These are phyloP conservation scores for Macrotus californicus DNA, from an alignment of 2,113 vertebrate species.

Conservation along the genomic window DNA sequence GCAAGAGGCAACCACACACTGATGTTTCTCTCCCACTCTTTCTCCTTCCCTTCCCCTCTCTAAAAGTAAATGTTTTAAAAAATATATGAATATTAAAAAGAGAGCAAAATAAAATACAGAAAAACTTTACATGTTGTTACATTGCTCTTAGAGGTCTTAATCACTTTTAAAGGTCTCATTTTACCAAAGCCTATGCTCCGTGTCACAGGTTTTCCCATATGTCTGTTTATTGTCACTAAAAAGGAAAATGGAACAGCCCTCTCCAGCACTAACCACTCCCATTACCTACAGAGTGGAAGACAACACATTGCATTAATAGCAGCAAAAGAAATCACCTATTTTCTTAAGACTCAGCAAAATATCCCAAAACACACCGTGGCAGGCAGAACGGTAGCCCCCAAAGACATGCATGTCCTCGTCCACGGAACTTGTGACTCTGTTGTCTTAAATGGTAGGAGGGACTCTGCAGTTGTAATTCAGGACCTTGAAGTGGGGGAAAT, in stretches of 20 bases:
- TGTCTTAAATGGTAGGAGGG: background rate
- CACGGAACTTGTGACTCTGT: background rate
- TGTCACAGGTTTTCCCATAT: background rate
- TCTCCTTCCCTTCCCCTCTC: too few relatives aligned
- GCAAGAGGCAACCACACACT: too few relatives aligned
- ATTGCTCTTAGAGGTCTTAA: background rate
- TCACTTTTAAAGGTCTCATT: background rate
- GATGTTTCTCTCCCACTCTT: too few relatives aligned
- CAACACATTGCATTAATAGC: background rate
- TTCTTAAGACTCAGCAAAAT: constrained; percentile 10
- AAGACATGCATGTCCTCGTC: background rate
- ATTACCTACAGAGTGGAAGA: background rate
- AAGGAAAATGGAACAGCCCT: background rate
- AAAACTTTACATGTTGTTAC: background rate
- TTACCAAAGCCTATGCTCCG: background rate
- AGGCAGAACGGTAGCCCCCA: background rate
- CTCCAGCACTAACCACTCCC: background rate
- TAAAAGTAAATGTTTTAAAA: too few relatives aligned
- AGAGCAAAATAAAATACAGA: background rate
- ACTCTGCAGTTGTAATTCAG: background rate
- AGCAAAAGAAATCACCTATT: background rate
- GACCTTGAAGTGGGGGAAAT: background rate
- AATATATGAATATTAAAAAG: background rate
- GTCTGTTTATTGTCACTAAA: background rate
- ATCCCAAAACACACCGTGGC: background rate